A percentile compares a stretch with the other conserved stretches of the same genome.
These are phyloP conservation scores for Zenarchopterus dispar DNA, from an alignment of 2,797 vertebrate genomes.

Conservation along the genomic window DNA sequence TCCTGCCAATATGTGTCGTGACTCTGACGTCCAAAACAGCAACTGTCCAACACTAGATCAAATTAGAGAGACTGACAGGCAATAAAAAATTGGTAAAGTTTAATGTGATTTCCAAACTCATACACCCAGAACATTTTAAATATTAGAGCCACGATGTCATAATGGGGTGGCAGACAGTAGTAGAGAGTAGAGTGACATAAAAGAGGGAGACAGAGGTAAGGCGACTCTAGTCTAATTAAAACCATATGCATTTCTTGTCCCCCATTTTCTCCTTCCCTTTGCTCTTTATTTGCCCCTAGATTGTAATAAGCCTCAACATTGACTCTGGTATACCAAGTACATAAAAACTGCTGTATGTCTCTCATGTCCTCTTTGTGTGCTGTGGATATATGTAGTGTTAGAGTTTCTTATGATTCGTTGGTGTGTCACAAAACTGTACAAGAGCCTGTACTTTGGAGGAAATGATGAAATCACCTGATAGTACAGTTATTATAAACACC, in stretches of 20 bases:
- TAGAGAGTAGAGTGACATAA: conserved; percentile 5
- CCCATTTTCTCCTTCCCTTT: conserved; percentile 17
- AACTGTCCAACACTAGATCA: conserved; percentile 84
- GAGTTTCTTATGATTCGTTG: conserved; percentile 5
- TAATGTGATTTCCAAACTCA: conserved; percentile 77
- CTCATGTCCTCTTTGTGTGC: conserved; percentile 55
- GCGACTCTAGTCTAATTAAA: conserved; percentile 82
- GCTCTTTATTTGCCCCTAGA: conserved; percentile 63
- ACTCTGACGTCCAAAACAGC: conserved; percentile 82
- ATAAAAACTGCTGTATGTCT: conserved; percentile 70
- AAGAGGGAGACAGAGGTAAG: conserved; percentile 42
- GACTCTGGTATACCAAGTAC: conserved; percentile 78
- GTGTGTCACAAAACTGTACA: neutral
- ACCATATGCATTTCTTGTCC: conserved; percentile 54
- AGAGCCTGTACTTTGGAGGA: conserved; percentile 1
- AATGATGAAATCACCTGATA: conserved; percentile 4
- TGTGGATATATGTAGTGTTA: conserved; percentile 17
- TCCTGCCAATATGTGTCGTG: conserved; percentile 82
- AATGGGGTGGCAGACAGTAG: conserved; percentile 32
- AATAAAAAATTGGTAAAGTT: conserved; percentile 86
- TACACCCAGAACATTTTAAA: conserved; percentile 77
- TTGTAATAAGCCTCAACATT: conserved; percentile 80
- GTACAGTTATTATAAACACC: conserved; percentile 11
- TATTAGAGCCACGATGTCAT: conserved; percentile 72
- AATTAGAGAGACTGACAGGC: conserved; percentile 88